Percentiles rank a stretch among this genome's conserved stretches.
Evolutionary conservation across 2,797 vertebrate genomes (phyloP).

Genomic region (Sandelia bainsii): DNA sequence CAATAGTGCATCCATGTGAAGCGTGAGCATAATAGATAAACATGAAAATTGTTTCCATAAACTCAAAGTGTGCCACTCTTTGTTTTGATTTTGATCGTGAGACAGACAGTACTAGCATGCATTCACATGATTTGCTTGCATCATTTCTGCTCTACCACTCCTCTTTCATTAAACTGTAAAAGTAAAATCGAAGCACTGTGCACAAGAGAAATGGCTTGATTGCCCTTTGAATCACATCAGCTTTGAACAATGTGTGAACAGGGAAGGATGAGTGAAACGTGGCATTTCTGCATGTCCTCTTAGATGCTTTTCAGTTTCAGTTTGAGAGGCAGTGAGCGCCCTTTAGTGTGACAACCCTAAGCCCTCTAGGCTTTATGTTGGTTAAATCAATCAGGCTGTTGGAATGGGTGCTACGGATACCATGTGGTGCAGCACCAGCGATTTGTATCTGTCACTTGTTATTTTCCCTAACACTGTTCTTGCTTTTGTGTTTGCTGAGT

Average conservation of each 20-base stretch:
- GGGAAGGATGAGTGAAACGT: not conserved
- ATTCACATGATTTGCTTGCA: too few species aligned
- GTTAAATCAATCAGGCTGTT: slow-evolving; percentile 55
- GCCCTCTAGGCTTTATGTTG: slow-evolving; percentile 38
- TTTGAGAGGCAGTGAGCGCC: slow-evolving; percentile 31
- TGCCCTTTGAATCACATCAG: not conserved
- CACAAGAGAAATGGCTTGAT: not conserved
- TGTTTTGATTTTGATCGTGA: too few species aligned
- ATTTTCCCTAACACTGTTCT: slow-evolving; percentile 54
- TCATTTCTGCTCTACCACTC: too few species aligned
- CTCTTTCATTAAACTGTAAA: too few species aligned
- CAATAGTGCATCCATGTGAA: not conserved
- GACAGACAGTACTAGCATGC: too few species aligned
- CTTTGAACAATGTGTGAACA: slow-evolving; percentile 1
- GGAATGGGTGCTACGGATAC: slow-evolving; percentile 27
- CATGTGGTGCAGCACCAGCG: slow-evolving; percentile 35
- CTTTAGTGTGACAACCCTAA: slow-evolving; percentile 48
- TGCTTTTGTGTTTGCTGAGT: slow-evolving; percentile 37
- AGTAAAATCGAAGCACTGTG: too few species aligned
- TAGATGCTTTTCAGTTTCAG: slow-evolving; percentile 23
- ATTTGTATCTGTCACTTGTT: slow-evolving; percentile 74
- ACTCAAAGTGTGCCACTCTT: not conserved
- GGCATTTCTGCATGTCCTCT: slow-evolving; percentile 10
- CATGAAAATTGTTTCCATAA: not conserved
- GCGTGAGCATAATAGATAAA: not conserved